Percentiles rank a stretch among this genome's conserved stretches.
Conservation (phyloP, 2,797 vertebrate genomes). For the Sphenodon punctatus region DNA sequence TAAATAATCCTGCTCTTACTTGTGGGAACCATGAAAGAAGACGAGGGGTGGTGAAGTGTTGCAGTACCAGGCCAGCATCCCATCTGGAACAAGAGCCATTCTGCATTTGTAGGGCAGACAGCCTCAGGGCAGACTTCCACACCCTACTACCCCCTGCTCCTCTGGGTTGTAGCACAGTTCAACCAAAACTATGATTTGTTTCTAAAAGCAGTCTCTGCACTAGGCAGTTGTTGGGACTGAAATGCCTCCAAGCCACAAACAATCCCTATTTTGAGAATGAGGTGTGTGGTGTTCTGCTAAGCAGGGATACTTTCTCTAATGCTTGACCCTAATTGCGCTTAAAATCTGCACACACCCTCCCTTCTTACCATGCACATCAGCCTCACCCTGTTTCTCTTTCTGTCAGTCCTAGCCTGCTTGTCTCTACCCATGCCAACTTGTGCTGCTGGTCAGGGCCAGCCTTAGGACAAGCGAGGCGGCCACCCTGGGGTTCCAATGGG, state of each 20-base stretch:
- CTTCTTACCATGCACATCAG: too few species aligned
- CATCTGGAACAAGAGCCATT: constrained; percentile 34
- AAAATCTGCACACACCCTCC: too few species aligned
- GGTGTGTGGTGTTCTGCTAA: background rate
- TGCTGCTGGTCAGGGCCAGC: background rate
- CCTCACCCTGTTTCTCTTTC: background rate
- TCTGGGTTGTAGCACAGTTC: background rate
- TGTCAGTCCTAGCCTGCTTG: background rate
- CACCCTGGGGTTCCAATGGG: too few species aligned
- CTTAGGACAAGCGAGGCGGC: background rate
- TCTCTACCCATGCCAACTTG: background rate
- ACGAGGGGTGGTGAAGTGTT: constrained; percentile 46
- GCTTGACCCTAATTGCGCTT: background rate
- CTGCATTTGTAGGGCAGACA: constrained; percentile 22
- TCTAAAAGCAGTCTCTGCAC: constrained; percentile 6
- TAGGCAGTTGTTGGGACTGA: background rate
- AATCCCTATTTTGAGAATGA: background rate
- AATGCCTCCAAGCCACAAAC: background rate
- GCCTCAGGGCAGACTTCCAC: background rate
- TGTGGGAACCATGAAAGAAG: constrained; percentile 53
- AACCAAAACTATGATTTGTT: background rate
- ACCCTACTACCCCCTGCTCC: constrained; percentile 17
- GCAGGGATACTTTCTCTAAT: constrained; percentile 3
- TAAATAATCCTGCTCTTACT: constrained; percentile 36
- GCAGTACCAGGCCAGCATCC: constrained; percentile 23